phyloP scores from a whole-genome alignment of 2,888 invertebrate species.

The Eilema griseolum region DNA sequence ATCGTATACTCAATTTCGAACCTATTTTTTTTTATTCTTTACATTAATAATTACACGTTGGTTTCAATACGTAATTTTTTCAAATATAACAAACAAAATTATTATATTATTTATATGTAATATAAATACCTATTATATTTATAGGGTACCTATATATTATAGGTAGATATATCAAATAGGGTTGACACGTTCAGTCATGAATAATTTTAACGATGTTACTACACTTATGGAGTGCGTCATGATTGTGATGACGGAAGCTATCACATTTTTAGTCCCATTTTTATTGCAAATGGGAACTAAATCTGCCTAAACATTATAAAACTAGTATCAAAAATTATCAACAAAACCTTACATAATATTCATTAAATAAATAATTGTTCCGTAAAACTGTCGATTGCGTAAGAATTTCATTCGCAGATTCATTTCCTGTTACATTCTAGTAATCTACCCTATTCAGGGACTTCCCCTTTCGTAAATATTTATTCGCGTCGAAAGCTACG shows the following conservation, averaged over 20 bases:
- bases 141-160: no score
- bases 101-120: no score
- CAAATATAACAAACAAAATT: no score
- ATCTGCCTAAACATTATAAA: neutral
- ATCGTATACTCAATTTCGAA: no score
- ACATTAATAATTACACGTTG: no score
- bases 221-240: neutral
- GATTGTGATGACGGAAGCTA: neutral
- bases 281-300: neutral
- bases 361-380: neutral
- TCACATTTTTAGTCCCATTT: neutral
- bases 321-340: neutral
- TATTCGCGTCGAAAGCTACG: constrained; percentile 21
- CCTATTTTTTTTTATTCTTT: no score
- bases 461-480: constrained; percentile 32
- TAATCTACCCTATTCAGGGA: constrained; percentile 22
- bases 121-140: no score
- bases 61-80: no score
- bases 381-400: neutral
- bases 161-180: no score
- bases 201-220: neutral
- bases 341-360: neutral
- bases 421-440: constrained; percentile 3
- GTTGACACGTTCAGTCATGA: neutral
- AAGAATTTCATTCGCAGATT: constrained; percentile 13